Conservation (phyloP, 2,888 invertebrate genomes). For the Tenthredo notha region DNA sequence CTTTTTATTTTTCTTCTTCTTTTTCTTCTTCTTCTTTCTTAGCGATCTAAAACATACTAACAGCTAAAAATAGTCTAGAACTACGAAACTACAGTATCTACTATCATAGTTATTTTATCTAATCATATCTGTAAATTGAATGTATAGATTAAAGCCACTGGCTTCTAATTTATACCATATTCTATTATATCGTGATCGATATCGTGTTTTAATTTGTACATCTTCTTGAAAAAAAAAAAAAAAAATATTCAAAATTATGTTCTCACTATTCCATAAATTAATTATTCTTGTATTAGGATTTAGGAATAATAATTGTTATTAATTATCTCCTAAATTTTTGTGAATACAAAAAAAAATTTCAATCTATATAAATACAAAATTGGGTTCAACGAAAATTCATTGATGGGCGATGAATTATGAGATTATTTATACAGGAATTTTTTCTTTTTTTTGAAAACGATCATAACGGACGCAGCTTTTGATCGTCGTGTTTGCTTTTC, state of each 20-base stretch:
- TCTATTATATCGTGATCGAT: background rate
- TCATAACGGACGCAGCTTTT: background rate
- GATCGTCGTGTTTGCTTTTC: conserved; percentile 70
- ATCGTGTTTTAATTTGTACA: background rate
- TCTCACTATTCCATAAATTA: background rate
- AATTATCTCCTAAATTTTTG: background rate
- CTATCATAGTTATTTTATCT: background rate
- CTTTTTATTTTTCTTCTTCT: too few relatives aligned
- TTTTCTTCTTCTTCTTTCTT: too few relatives aligned
- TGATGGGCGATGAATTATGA: background rate
- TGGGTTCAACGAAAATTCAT: background rate
- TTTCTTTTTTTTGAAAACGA: background rate
- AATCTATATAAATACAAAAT: background rate
- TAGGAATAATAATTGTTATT: background rate
- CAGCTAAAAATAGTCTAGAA: too few relatives aligned
- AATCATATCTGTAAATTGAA: background rate
- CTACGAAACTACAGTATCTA: background rate
- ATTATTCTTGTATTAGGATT: background rate
- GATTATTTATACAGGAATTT: background rate
- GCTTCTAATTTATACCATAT: background rate
- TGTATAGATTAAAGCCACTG: background rate
- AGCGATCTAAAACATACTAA: background rate
- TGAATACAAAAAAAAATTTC: background rate
- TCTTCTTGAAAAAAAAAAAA: background rate
- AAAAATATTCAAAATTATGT: background rate